phyloP scores from a whole-genome alignment of 2,888 invertebrate species.

The Hyppa rectilinea region DNA sequence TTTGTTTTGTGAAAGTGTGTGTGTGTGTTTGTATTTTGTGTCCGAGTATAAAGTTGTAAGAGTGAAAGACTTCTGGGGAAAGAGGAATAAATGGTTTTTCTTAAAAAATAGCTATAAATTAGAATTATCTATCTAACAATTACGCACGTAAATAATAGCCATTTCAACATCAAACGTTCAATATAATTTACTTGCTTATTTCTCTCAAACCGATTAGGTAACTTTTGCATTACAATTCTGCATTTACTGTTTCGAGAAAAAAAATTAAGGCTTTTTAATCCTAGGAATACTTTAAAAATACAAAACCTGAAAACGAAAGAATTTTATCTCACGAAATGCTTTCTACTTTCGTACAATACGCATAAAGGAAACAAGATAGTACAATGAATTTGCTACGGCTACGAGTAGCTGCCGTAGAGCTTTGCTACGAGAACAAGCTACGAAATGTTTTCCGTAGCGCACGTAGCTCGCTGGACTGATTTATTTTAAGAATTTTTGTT shows the following conservation, averaged over 20 bases:
- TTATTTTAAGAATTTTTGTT: conserved; percentile 48
- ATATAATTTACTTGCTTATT: not conserved
- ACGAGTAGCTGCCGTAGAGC: conserved; percentile 55
- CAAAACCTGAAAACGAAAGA: conserved; percentile 43
- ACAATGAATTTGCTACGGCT: conserved; percentile 64
- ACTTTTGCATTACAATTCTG: not conserved
- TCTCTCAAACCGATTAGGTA: not conserved
- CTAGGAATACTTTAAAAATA: conserved; percentile 48
- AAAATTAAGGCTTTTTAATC: conserved; percentile 13
- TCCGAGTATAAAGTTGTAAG: not conserved
- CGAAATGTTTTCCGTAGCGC: conserved; percentile 51
- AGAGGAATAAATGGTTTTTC: not conserved
- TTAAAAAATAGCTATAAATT: no score
- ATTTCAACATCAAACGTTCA: not conserved
- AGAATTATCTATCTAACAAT: not conserved
- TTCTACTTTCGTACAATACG: conserved; percentile 56
- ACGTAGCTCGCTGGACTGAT: conserved; percentile 23
- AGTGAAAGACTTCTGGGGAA: not conserved
- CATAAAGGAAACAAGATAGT: conserved; percentile 61
- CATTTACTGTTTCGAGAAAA: not conserved
- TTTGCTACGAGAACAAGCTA: conserved; percentile 62
- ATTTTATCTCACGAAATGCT: conserved; percentile 59
- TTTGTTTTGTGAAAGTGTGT: conserved; percentile 13
- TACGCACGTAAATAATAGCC: not conserved
- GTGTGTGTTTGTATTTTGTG: not conserved